These are phyloP conservation scores for Thripadectes ignobilis DNA, from an alignment of 2,797 vertebrate genomes.

Conservation along the genomic window DNA sequence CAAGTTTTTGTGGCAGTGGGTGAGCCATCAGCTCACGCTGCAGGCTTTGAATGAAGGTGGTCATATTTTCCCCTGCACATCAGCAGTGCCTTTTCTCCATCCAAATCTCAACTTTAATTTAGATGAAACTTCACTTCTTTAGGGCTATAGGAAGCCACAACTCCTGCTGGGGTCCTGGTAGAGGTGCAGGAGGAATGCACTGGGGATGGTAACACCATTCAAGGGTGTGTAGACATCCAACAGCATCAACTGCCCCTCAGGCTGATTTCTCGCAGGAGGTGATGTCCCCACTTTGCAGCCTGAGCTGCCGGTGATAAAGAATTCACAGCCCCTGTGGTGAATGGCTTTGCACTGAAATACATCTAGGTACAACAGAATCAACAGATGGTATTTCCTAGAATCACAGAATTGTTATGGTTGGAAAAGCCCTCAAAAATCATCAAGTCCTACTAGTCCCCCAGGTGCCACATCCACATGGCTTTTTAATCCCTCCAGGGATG, in stretches of 20 bases:
- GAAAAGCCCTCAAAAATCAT: background rate
- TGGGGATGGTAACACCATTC: rapidly evolving
- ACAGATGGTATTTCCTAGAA: background rate
- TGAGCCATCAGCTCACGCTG: background rate
- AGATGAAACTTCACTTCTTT: background rate
- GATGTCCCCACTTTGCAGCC: background rate
- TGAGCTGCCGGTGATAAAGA: background rate
- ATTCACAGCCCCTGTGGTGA: background rate
- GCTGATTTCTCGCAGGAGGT: background rate
- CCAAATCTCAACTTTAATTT: background rate
- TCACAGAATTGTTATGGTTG: background rate
- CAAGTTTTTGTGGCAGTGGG: background rate
- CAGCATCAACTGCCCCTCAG: background rate
- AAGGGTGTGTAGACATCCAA: background rate
- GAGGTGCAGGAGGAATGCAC: background rate
- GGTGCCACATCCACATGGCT: background rate
- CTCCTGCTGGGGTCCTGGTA: background rate
- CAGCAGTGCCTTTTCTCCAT: background rate
- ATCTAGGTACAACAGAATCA: background rate
- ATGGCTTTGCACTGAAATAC: background rate
- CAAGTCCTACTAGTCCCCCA: background rate
- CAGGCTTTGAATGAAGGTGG: background rate
- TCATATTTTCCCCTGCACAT: background rate
- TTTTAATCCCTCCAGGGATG: background rate
- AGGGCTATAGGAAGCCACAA: background rate